Base-by-base conservation (phyloP, 1,140 invertebrate genomes). In the Pteromalus puparum region DNA sequence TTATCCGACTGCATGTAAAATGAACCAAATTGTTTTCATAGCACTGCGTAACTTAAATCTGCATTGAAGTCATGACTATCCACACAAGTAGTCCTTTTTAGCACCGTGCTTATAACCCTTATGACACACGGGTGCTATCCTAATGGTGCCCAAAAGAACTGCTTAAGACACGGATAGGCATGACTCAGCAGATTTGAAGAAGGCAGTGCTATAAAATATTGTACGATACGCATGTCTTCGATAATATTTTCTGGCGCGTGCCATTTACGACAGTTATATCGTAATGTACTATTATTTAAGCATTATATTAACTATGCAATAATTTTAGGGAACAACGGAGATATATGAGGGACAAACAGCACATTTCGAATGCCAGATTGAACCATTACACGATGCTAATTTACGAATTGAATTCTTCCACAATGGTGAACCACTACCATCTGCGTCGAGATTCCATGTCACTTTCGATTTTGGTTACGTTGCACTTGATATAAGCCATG, bases 381-480 rank as follows among this genome's bases (percentile, higher is more conserved):
- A 98, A 90, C 98, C 98, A 26, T 95, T 98, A 61, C 97, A 98
- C 87, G 98, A 99, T 94, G 96, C 97, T 2, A 98, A 97, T 90
- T 92, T 99, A 83, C 95, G 97, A 81, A 97, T 98, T 85, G 97
- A 98, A 93, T 98, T 98, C 93, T 98, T 96, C 89, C 97, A 98
- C 87, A 97, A 98, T 91, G 97, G 97, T 82, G 97, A 98, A 92
- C 96, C 97, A 46, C 92, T 98, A 87, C 96, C 96, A 90, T 97
- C 97, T 87, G 97, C 97, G 70, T 95, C 97, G 72, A 95, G 97
- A 88, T 98, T 97, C 95, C 97, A 98, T 92, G 97, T 97, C 86
- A 98, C 97, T 73, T 97, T 98, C 90, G 98, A 99, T 92, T 99
- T 99, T 93, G 98, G 98, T 88, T 99, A 98, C 87, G 97, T 98